Conservation (phyloP, 2,113 vertebrate genomes). For the Spea bombifrons region DNA sequence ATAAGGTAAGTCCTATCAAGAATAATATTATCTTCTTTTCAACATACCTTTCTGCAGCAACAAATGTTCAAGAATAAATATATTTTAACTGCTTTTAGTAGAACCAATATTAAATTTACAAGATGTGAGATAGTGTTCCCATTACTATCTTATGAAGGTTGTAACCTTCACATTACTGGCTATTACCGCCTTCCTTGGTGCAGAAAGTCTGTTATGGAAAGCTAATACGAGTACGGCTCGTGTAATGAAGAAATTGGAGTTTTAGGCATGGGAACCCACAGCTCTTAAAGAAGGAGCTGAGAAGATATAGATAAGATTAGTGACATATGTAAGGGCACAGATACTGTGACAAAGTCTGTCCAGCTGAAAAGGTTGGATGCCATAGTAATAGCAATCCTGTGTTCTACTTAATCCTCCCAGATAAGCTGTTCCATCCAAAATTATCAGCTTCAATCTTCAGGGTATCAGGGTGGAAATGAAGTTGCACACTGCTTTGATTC, state of each 20-base stretch:
- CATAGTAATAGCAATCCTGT: conserved; percentile 78
- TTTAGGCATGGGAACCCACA: conserved; percentile 70
- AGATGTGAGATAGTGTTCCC: conserved; percentile 65
- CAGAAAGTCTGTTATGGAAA: conserved; percentile 67
- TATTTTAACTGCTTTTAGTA: conserved; percentile 55
- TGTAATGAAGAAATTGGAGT: conserved; percentile 73
- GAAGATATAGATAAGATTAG: conserved; percentile 86
- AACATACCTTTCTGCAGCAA: not conserved
- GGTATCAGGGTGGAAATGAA: conserved; percentile 84
- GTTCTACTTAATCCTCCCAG: conserved; percentile 80
- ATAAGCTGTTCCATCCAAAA: conserved; percentile 84
- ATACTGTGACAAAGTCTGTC: conserved; percentile 77
- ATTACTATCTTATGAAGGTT: conserved; percentile 59
- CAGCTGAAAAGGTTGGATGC: conserved; percentile 75
- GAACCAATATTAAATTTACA: conserved; percentile 60
- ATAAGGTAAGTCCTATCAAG: conserved; percentile 2
- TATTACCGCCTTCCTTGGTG: conserved; percentile 65
- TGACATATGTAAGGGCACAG: conserved; percentile 81
- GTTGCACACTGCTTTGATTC: conserved; percentile 83
- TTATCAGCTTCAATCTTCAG: conserved; percentile 83
- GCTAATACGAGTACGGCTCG: conserved; percentile 66
- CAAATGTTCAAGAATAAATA: conserved; percentile 22
- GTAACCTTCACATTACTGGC: conserved; percentile 62
- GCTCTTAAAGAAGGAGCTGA: conserved; percentile 75
- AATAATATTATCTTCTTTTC: not conserved